These are phyloP conservation scores for Fregata magnificens DNA, from an alignment of 2,113 vertebrate genomes.

Conservation along the genomic window DNA sequence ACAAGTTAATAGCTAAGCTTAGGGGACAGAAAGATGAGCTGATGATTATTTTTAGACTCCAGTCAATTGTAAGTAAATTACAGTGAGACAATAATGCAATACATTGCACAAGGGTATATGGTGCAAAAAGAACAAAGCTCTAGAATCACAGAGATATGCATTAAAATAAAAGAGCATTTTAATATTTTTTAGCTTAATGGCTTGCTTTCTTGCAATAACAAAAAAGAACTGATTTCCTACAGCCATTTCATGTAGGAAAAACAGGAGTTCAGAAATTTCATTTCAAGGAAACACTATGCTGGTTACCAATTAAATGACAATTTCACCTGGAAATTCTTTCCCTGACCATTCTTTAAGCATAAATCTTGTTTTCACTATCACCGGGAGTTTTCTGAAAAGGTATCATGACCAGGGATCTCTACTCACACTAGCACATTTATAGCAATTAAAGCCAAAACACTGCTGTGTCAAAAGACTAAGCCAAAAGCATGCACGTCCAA, in stretches of 20 bases:
- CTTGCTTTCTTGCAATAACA: not conserved
- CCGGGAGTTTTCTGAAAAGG: not conserved
- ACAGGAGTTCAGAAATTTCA: not conserved
- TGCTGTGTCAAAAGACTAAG: not conserved
- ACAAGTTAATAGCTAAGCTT: slow-evolving; percentile 16
- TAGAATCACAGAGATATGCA: not conserved
- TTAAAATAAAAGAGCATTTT: not conserved
- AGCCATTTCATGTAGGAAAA: not conserved
- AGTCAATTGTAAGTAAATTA: slow-evolving; percentile 25
- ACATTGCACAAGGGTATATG: not conserved
- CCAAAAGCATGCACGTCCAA: not conserved
- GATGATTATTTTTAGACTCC: slow-evolving; percentile 48
- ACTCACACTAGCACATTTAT: not conserved
- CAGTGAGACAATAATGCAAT: not conserved
- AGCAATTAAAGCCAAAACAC: not conserved
- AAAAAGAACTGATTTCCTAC: not conserved
- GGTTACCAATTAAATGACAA: not conserved
- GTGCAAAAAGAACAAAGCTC: not conserved
- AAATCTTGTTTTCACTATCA: not conserved
- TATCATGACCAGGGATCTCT: not conserved
- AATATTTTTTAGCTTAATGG: not conserved
- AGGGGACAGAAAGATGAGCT: not conserved
- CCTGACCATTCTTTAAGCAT: not conserved
- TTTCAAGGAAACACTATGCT: not conserved
- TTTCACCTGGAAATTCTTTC: not conserved